Conservation (phyloP, 2,888 invertebrate genomes). For the Limnephilus rhombicus region DNA sequence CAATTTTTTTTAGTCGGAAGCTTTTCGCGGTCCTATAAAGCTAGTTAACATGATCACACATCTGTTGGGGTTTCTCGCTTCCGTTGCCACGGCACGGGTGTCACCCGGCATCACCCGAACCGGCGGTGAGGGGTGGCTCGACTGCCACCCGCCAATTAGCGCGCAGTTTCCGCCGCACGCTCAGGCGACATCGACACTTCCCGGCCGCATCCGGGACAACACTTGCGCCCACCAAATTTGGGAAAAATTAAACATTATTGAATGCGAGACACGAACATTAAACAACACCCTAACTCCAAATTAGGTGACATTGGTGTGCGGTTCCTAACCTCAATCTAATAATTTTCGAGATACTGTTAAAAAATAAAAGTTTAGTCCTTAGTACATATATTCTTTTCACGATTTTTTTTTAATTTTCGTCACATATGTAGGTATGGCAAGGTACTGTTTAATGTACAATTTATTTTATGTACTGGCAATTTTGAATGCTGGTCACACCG, state of each 20-base stretch:
- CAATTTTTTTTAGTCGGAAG: neutral
- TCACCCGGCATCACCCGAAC: constrained; percentile 31
- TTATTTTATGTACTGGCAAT: too few species aligned
- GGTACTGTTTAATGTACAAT: too few species aligned
- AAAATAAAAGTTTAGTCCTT: too few species aligned
- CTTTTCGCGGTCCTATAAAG: neutral
- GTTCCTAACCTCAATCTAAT: too few species aligned
- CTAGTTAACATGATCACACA: neutral
- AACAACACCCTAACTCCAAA: neutral
- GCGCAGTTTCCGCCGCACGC: constrained; percentile 58
- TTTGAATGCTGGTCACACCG: too few species aligned
- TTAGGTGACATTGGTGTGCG: too few species aligned
- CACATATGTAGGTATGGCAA: too few species aligned
- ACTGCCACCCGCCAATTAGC: constrained; percentile 57
- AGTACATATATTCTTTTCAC: too few species aligned
- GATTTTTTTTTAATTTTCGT: too few species aligned
- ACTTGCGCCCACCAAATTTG: neutral
- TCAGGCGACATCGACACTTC: constrained; percentile 37
- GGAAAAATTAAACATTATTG: neutral
- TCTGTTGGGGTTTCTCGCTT: constrained; percentile 8
- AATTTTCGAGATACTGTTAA: too few species aligned
- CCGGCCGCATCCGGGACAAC: neutral
- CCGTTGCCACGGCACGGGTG: neutral
- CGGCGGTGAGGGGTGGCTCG: constrained; percentile 45
- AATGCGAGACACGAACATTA: neutral